phyloP scores from a whole-genome alignment of 2,113 vertebrate species.

The Plotosus lineatus region DNA sequence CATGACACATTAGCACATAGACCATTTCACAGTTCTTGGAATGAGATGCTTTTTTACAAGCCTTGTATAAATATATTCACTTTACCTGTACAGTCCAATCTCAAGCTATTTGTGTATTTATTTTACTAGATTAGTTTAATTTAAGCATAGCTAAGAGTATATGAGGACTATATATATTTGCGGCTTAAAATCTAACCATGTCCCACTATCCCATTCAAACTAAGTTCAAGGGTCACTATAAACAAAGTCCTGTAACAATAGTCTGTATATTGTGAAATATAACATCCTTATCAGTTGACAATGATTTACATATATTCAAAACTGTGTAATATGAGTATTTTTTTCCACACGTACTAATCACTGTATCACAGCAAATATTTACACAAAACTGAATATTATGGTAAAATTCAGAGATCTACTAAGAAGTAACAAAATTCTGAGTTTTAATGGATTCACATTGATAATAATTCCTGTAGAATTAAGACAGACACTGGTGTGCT shows the following conservation, averaged over 20 bases:
- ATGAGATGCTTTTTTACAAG: slow-evolving; percentile 62
- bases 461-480: not conserved
- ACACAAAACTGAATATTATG: not conserved
- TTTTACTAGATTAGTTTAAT: not conserved
- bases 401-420: slow-evolving; percentile 14
- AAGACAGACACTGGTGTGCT: slow-evolving; percentile 39
- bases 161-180: slow-evolving; percentile 33
- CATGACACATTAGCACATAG: slow-evolving; percentile 57
- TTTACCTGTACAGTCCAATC: slow-evolving; percentile 56
- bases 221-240: slow-evolving; percentile 18
- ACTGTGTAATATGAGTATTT: slow-evolving; percentile 15
- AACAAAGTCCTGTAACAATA: slow-evolving; percentile 26
- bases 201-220: slow-evolving; percentile 25
- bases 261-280: too few species aligned
- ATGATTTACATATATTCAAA: slow-evolving; percentile 29
- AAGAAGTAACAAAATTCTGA: slow-evolving; percentile 2
- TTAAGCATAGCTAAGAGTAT: slow-evolving; percentile 28
- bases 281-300: too few species aligned
- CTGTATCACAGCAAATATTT: slow-evolving; percentile 40
- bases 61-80: slow-evolving; percentile 62
- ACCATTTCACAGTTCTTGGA: slow-evolving; percentile 66
- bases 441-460: not conserved
- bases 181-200: slow-evolving; percentile 19
- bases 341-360: slow-evolving; percentile 18
- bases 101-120: slow-evolving; percentile 42